Evolutionary conservation across 2,113 vertebrate genomes (phyloP).

Genomic region (Butorides virescens): DNA sequence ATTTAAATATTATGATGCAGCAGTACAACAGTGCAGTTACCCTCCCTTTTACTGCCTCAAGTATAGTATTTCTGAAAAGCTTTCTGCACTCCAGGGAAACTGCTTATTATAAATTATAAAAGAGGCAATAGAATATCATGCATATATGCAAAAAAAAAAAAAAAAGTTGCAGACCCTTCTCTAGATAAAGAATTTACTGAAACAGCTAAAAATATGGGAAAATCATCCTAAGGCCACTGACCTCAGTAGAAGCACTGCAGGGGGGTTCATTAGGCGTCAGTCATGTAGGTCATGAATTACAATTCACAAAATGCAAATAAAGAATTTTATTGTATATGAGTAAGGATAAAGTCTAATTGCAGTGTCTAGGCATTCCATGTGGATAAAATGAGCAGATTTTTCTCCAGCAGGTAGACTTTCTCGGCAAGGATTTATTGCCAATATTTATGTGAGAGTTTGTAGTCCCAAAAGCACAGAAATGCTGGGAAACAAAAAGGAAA

Average conservation of each 20-base stretch:
- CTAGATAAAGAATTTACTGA: neutral
- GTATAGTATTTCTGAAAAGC: constrained; percentile 1
- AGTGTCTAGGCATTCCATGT: neutral
- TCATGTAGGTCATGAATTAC: neutral
- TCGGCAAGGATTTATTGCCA: neutral
- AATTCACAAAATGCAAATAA: neutral
- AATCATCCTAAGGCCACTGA: neutral
- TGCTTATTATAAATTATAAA: constrained; percentile 33
- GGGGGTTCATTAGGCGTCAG: neutral
- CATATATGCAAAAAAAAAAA: neutral
- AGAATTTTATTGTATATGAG: neutral
- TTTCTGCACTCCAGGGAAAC: constrained; percentile 2
- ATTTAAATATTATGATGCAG: neutral
- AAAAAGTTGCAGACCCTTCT: neutral
- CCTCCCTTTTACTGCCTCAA: neutral
- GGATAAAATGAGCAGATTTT: neutral
- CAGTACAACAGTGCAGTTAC: neutral
- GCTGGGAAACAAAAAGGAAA: neutral
- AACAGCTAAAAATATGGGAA: neutral
- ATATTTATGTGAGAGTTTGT: neutral
- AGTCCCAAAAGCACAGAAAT: neutral
- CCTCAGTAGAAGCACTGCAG: neutral
- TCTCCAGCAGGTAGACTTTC: constrained; percentile 13
- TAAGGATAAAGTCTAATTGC: neutral
- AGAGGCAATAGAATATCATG: neutral